These are phyloP conservation scores for Volucella inanis DNA, from an alignment of 2,888 invertebrate genomes.

Conservation along the genomic window DNA sequence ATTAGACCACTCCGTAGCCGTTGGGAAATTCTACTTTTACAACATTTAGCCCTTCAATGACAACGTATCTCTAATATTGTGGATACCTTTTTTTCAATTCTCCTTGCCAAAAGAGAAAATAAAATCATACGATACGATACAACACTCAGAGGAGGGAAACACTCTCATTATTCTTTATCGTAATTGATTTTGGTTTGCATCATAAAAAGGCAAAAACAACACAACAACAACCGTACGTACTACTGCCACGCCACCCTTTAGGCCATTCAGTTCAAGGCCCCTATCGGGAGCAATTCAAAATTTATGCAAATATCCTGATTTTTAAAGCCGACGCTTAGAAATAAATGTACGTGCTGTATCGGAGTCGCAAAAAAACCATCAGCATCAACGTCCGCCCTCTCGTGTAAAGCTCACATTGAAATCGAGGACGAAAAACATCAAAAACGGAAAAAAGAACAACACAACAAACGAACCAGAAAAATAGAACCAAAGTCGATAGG, in stretches of 20 bases:
- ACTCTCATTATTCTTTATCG: slow-evolving; percentile 68
- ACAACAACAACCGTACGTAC: no score
- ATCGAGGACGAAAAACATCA: slow-evolving; percentile 25
- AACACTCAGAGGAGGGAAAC: slow-evolving; percentile 45
- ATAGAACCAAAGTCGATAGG: slow-evolving; percentile 46
- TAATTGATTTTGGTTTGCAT: slow-evolving; percentile 66
- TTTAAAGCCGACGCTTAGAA: slow-evolving; percentile 60
- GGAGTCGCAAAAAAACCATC: slow-evolving; percentile 57
- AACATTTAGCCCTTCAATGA: slow-evolving; percentile 33
- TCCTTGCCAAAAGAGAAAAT: slow-evolving; percentile 14
- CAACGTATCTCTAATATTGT: no score
- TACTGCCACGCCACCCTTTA: slow-evolving; percentile 42
- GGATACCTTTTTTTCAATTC: slow-evolving; percentile 62
- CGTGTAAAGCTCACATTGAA: slow-evolving; percentile 10
- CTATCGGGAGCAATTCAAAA: slow-evolving; percentile 59
- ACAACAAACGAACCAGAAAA: slow-evolving; percentile 17
- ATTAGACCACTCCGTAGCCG: background rate
- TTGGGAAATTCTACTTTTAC: slow-evolving; percentile 60
- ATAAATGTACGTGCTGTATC: slow-evolving; percentile 71
- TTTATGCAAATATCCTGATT: slow-evolving; percentile 71
- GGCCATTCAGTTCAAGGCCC: slow-evolving; percentile 19
- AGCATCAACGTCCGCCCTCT: slow-evolving; percentile 54
- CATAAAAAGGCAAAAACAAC: slow-evolving; percentile 32
- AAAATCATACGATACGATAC: slow-evolving; percentile 18
- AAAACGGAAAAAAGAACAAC: background rate